Evolutionary conservation across 2,888 invertebrate species (phyloP), one percentile per base, ranked within the genome.

Genomic region (Acronicta leporina): DNA sequence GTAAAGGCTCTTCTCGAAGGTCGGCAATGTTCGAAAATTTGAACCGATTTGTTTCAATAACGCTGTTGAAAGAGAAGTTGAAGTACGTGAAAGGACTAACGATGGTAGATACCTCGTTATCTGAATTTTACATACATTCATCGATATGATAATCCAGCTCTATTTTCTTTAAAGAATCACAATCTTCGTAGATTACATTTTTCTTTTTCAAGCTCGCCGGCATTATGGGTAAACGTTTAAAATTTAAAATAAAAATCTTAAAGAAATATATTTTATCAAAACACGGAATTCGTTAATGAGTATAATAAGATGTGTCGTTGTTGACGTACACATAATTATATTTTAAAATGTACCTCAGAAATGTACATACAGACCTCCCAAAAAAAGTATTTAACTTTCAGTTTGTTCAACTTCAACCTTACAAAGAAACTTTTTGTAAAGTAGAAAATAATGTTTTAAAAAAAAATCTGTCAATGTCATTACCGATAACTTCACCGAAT

Each of bases 1-100:
- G 10, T 30, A 57, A 4, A 61, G 16, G 5, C 40, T 54, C 2
- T 50, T 41, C 9, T 57, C 57, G 30, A 50, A 57, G 8, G 30
- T 41, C 10, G 57, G 57, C 4, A 57, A 11, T 9, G 30, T 30
- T n/a, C 57, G 45, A 14, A 30, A 52, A 8, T 53, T 49, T 0
- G 11, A 9, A 3, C 30, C 46, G 2, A 62, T 53, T 1, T 53
- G 38, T 2, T 46, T 43, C 6, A 38, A 5, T 4, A 27, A 10
- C 8, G 27, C 65, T 65, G 41, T 16, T 6, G 14, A n/a, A 25
- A 27, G 9, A n/a, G 27, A 27, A 27, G 27, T 30, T 2, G 9
- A 5, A 9, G 30, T 30, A 27, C 7, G 27, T 27, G 7, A 27
- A 5, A 27, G n/a, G n/a, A n/a, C n/a, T n/a, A n/a, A n/a, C n/a